A percentile compares a stretch with the other conserved stretches of the same genome.
Evolutionary conservation across 1,140 invertebrate species (phyloP).

Genomic region (Trichonephila inaurata): DNA sequence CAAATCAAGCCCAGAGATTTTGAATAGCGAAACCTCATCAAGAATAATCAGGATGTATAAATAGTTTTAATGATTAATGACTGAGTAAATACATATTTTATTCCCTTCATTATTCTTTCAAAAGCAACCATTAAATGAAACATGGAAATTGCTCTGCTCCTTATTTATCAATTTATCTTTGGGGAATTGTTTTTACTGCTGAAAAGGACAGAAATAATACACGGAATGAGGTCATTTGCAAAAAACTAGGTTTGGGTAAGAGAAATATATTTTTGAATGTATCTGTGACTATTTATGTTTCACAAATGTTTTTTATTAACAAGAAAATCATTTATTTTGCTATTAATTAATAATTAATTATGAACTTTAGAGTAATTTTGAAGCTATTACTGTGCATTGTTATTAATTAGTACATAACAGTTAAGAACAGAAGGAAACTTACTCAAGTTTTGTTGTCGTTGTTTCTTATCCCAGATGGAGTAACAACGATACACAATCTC

Average conservation of each 20-base stretch:
- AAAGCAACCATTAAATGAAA: background rate
- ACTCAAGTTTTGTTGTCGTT: too few relatives aligned
- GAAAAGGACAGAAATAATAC: background rate
- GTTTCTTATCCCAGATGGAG: too few relatives aligned
- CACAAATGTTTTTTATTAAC: background rate
- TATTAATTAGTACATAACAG: too few relatives aligned
- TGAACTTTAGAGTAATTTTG: too few relatives aligned
- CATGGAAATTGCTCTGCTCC: slow-evolving; percentile 17
- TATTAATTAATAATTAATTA: too few relatives aligned
- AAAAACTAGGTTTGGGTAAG: background rate
- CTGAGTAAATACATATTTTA: slow-evolving; percentile 19
- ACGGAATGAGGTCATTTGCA: background rate
- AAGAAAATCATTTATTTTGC: too few relatives aligned
- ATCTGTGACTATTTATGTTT: background rate
- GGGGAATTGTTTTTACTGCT: background rate
- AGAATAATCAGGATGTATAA: background rate
- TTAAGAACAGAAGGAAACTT: too few relatives aligned
- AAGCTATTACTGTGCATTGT: too few relatives aligned
- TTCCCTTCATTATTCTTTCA: slow-evolving; percentile 20
- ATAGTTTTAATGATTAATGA: background rate
- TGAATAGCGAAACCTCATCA: background rate
- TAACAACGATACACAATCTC: too few relatives aligned
- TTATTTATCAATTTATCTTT: slow-evolving; percentile 31
- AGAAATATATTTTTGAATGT: background rate
- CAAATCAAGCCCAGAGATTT: background rate